Evolutionary conservation across 2,797 vertebrate species (phyloP), one percentile per base, ranked within the genome.

Genomic region (Pseudomugil tenellus): DNA sequence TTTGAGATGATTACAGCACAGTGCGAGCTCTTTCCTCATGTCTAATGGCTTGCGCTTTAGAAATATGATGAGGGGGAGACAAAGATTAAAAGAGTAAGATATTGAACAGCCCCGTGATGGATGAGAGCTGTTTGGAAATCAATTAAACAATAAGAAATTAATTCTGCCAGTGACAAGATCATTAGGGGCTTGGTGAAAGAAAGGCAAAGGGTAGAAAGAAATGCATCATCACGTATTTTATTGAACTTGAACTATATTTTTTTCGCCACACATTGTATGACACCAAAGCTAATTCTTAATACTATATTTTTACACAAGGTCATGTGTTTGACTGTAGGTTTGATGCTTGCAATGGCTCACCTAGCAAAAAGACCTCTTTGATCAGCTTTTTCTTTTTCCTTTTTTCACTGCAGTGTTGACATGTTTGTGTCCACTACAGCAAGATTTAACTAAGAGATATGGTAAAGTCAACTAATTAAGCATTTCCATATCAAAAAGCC

Each of bases 81-180:
- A 32, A 69, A 91, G 89, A 90, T 94, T 92, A 91, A 91, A 86
- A 83, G 79, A 79, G 72, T 67, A 85, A 84, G 57, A 83, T 91
- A 92, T 90, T 89, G 89, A 93, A 87, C 86, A 74, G 76, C 55
- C 64, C 10, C 74, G 80, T 93, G 87, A 94, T 93, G 91, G 91
- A 95, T 94, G 92, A 85, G 83, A 56, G 58, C 86, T 91, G 90
- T 89, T 89, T 84, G 74, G 86, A 81, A 90, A 94, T 93, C 91
- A 93, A 84, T 94, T 92, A 92, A 92, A 93, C 86, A 91, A 88
- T 92, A 91, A 87, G 75, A 90, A 90, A 93, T 93, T 77, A 91
- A 94, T 93, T 92, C 86, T 89, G 91, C 87, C 84, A 76, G 82
- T 65, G 87, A 94, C 92, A 93, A 87, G 86, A 90, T 94, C 93